These are phyloP conservation scores for Tetramorium bicarinatum DNA, from an alignment of 2,888 invertebrate genomes.

Conservation along the genomic window DNA sequence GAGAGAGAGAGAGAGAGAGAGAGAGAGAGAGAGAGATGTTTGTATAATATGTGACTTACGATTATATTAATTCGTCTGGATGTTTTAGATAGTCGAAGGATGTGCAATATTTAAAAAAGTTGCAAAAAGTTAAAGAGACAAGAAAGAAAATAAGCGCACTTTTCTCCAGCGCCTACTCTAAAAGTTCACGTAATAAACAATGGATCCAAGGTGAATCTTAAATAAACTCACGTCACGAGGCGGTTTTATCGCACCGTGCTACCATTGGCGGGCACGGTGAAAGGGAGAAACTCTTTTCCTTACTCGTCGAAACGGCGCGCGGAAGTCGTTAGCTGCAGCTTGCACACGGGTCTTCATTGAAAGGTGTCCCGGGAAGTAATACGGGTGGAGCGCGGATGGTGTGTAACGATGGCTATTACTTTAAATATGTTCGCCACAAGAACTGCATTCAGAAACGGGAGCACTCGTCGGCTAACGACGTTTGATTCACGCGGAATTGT, in stretches of 20 bases:
- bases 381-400: conserved; percentile 22
- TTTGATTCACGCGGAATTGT: conserved; percentile 33
- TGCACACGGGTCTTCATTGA: conserved; percentile 60
- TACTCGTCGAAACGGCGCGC: conserved; percentile 31
- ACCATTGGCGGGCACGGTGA: neutral
- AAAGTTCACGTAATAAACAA: conserved; percentile 17
- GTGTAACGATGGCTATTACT: conserved; percentile 69
- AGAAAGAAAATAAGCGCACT: neutral
- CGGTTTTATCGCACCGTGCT: neutral
- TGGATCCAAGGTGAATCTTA: neutral
- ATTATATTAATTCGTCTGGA: neutral
- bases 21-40: neutral
- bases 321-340: conserved; percentile 70
- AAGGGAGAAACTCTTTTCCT: conserved; percentile 37
- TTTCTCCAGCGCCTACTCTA: neutral
- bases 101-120: neutral
- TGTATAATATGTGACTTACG: conserved; percentile 6
- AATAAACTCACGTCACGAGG: neutral
- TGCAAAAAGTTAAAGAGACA: neutral
- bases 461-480: conserved; percentile 34
- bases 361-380: conserved; percentile 57
- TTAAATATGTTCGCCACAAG: conserved; percentile 60
- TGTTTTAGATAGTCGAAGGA: neutral
- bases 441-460: conserved; percentile 28
- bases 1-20: neutral